Evolutionary conservation across 2,888 invertebrate genomes (phyloP).

Genomic region (Drosophila helvetica): DNA sequence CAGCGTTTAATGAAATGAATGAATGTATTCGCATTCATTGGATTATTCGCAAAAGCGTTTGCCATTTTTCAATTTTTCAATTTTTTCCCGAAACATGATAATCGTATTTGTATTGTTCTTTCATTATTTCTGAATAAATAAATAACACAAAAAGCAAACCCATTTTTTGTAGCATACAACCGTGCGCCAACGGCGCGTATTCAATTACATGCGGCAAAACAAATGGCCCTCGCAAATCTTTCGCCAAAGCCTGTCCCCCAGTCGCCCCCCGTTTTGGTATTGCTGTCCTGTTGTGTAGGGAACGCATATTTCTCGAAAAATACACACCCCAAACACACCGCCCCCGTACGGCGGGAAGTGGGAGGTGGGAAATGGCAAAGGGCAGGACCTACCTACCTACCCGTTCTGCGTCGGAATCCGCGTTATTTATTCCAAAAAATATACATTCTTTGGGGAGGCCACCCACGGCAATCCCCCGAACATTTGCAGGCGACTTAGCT

Average conservation of each 20-base stretch:
- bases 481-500: constrained; percentile 58
- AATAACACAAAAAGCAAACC: constrained; percentile 10
- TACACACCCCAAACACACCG: background rate
- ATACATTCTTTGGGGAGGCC: constrained; percentile 20
- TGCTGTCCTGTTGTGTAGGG: background rate
- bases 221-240: constrained; percentile 71
- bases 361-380: constrained; percentile 18
- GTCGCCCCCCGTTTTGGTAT: background rate
- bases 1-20: background rate
- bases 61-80: background rate
- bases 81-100: constrained; percentile 6
- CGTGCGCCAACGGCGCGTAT: constrained; percentile 29
- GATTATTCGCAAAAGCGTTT: background rate
- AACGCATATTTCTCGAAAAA: constrained; percentile 45
- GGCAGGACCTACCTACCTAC: constrained; percentile 8
- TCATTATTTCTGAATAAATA: constrained; percentile 45
- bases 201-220: constrained; percentile 66
- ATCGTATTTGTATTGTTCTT: constrained; percentile 37
- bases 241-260: constrained; percentile 15
- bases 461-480: constrained; percentile 10
- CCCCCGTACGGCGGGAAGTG: background rate
- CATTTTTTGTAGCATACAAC: background rate
- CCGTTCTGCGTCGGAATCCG: constrained; percentile 1
- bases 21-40: background rate
- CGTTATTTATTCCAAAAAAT: constrained; percentile 58